Evolutionary conservation across 2,888 invertebrate genomes (phyloP).

Genomic region (Vannuccia rotundouncinata): DNA sequence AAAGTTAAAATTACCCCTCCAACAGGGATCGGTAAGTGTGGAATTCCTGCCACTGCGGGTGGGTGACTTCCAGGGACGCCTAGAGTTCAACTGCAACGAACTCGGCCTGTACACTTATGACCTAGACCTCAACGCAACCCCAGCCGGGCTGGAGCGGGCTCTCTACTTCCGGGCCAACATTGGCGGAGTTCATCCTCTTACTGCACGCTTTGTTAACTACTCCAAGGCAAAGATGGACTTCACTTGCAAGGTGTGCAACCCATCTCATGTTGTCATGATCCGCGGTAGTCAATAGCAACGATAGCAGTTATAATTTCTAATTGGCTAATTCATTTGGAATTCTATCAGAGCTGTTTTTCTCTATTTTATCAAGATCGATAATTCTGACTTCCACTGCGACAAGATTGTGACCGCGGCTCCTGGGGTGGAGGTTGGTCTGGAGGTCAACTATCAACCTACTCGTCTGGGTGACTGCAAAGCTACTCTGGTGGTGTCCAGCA

Average conservation of each 20-base stretch:
- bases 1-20: too few species aligned
- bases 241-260: constrained; percentile 54
- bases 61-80: constrained; percentile 48
- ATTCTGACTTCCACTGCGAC: constrained; percentile 55
- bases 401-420: constrained; percentile 55
- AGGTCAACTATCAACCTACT: constrained; percentile 56
- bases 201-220: constrained; percentile 55
- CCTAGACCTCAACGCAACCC: constrained; percentile 52
- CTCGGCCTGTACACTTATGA: constrained; percentile 55
- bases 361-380: constrained; percentile 47
- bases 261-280: too few species aligned
- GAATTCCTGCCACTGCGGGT: constrained; percentile 56
- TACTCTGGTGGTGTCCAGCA: constrained; percentile 49
- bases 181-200: constrained; percentile 49
- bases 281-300: too few species aligned
- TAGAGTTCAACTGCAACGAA: constrained; percentile 54
- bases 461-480: constrained; percentile 52
- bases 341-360: not conserved
- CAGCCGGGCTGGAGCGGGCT: constrained; percentile 53
- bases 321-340: not conserved
- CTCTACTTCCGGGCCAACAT: constrained; percentile 52
- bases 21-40: constrained; percentile 52
- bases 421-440: constrained; percentile 53
- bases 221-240: constrained; percentile 57
- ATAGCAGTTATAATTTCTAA: too few species aligned